These are phyloP conservation scores for Gallinago media DNA, from an alignment of 2,113 vertebrate species.

Conservation along the genomic window DNA sequence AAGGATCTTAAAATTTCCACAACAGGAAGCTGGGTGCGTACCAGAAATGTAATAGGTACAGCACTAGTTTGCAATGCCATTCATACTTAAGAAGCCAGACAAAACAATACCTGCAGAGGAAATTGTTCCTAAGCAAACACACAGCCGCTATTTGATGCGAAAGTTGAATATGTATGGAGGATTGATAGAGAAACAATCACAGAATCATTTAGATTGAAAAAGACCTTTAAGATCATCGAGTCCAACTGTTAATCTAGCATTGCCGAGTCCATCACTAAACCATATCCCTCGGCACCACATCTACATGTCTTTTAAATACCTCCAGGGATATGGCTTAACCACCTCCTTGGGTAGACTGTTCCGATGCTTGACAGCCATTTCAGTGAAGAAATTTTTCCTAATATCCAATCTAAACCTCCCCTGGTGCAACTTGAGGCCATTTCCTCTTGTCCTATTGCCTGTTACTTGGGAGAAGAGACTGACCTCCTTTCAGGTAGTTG, in stretches of 20 bases:
- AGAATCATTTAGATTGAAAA: background rate
- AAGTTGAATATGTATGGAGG: background rate
- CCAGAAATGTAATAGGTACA: background rate
- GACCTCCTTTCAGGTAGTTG: background rate
- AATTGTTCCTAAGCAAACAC: background rate
- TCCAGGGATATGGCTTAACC: background rate
- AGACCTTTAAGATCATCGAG: background rate
- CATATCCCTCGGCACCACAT: background rate
- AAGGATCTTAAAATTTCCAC: background rate
- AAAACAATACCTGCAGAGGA: background rate
- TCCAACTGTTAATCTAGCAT: background rate
- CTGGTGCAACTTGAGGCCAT: background rate
- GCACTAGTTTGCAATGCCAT: background rate
- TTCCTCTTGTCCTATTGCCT: background rate
- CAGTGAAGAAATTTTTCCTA: background rate
- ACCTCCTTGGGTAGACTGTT: background rate
- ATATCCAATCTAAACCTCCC: background rate
- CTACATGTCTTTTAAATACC: background rate
- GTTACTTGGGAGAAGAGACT: background rate
- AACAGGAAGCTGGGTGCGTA: background rate
- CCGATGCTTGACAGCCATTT: background rate
- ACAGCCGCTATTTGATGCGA: background rate
- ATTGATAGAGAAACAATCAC: background rate
- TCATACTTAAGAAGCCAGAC: background rate
- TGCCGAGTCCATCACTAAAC: background rate